A percentile compares a stretch with the other conserved stretches of the same genome.
Evolutionary conservation across 92 coral and sea anemone genomes (phyloP).

Genomic region (Porites lobata): DNA sequence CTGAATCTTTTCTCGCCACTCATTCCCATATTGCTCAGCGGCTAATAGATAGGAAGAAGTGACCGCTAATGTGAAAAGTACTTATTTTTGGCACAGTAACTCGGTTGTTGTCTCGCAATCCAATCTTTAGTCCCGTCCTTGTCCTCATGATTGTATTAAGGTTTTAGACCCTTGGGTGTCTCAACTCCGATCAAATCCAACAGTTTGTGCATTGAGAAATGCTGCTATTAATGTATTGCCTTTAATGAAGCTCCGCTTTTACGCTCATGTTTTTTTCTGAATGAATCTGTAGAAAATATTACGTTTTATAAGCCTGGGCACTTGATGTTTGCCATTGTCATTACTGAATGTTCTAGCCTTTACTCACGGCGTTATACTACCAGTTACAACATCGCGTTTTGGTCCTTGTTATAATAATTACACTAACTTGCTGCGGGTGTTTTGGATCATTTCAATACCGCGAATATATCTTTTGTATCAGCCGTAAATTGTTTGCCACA

Average conservation of each 20-base stretch:
- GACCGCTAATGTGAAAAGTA: too few species aligned
- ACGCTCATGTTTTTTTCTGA: background rate
- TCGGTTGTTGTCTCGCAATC: too few species aligned
- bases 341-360: background rate
- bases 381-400: background rate
- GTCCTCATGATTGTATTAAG: too few species aligned
- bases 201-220: background rate
- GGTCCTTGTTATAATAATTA: background rate
- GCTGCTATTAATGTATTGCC: background rate
- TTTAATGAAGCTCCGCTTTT: background rate
- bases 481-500: slow-evolving; percentile 50
- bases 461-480: slow-evolving; percentile 3
- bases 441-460: background rate
- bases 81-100: too few species aligned
- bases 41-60: too few species aligned
- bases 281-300: too few species aligned
- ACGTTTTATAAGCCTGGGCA: background rate
- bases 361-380: background rate
- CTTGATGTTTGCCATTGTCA: background rate
- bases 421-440: background rate
- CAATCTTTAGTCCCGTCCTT: too few species aligned
- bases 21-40: too few species aligned
- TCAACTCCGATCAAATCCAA: background rate
- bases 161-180: background rate
- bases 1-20: too few species aligned